Conservation (phyloP, 2,888 invertebrate species). For the Reticulitermes lucifugus region DNA sequence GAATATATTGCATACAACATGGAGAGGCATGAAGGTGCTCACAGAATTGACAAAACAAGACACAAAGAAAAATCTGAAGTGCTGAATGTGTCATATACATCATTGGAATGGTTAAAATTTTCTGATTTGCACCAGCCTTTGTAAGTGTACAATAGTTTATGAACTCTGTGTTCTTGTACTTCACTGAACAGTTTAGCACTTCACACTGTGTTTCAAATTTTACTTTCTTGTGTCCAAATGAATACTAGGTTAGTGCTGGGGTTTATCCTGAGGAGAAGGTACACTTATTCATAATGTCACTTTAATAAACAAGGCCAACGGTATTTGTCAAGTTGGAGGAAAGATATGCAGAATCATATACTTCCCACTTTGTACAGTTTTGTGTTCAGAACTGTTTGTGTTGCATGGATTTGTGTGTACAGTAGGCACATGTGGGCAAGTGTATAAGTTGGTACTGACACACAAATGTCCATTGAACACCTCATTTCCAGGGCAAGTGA, state of each 20-base stretch:
- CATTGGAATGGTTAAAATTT: no score
- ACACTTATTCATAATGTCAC: not conserved
- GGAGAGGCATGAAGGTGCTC: no score
- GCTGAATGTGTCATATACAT: no score
- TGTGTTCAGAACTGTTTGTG: slow-evolving; percentile 18
- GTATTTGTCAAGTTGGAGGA: slow-evolving; percentile 15
- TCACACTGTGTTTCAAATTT: no score
- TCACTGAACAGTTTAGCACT: no score
- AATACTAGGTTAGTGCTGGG: not conserved
- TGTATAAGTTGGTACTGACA: slow-evolving; percentile 64
- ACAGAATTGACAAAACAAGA: no score
- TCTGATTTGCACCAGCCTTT: no score
- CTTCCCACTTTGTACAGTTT: slow-evolving; percentile 9
- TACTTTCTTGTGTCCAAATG: not conserved
- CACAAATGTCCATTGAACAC: slow-evolving; percentile 72
- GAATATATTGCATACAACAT: no score
- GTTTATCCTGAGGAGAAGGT: slow-evolving; percentile 1
- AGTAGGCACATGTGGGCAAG: slow-evolving; percentile 62
- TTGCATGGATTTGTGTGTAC: not conserved
- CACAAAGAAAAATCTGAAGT: no score
- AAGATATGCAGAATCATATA: not conserved
- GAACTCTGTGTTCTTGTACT: no score
- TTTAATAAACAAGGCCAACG: not conserved
- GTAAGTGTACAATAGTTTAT: no score
- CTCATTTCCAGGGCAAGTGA: slow-evolving; percentile 65